Percentiles rank a stretch among this genome's conserved stretches.
These are phyloP conservation scores for Nomada ferruginata DNA, from an alignment of 2,888 invertebrate genomes.

Conservation along the genomic window DNA sequence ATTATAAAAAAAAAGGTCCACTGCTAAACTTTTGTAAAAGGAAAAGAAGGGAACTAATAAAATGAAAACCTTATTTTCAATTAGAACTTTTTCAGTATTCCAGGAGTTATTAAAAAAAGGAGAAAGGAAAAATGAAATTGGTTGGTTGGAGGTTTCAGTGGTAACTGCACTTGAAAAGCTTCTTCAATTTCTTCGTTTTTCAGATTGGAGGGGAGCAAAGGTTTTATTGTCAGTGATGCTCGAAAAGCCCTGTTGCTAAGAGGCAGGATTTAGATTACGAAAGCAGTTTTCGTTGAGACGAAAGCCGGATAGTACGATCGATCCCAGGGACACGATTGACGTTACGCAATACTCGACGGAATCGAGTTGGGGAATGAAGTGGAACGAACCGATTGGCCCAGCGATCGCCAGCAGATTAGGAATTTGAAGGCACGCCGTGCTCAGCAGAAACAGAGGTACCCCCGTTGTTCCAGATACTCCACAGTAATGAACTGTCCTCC, in stretches of 20 bases:
- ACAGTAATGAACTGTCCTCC: conserved; percentile 28
- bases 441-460: conserved; percentile 35
- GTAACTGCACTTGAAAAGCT: too few relatives aligned
- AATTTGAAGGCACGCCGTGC: conserved; percentile 22
- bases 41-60: too few relatives aligned
- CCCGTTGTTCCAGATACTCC: background rate
- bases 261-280: conserved; percentile 54
- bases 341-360: conserved; percentile 53
- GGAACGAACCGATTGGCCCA: conserved; percentile 45
- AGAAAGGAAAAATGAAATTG: too few relatives aligned
- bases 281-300: conserved; percentile 52
- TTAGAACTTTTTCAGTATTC: too few relatives aligned
- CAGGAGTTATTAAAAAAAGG: too few relatives aligned
- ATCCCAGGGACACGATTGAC: conserved; percentile 47
- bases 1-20: too few relatives aligned
- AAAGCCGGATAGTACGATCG: conserved; percentile 33
- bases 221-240: conserved; percentile 18
- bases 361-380: conserved; percentile 37
- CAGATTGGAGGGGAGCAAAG: background rate
- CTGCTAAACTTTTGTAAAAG: too few relatives aligned
- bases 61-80: too few relatives aligned
- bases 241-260: conserved; percentile 40
- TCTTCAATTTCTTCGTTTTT: too few relatives aligned
- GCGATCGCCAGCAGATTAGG: conserved; percentile 37
- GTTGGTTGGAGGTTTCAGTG: too few relatives aligned